These are phyloP conservation scores for Erythrocebus patas DNA, from an alignment of 2,113 vertebrate species.

Conservation along the genomic window DNA sequence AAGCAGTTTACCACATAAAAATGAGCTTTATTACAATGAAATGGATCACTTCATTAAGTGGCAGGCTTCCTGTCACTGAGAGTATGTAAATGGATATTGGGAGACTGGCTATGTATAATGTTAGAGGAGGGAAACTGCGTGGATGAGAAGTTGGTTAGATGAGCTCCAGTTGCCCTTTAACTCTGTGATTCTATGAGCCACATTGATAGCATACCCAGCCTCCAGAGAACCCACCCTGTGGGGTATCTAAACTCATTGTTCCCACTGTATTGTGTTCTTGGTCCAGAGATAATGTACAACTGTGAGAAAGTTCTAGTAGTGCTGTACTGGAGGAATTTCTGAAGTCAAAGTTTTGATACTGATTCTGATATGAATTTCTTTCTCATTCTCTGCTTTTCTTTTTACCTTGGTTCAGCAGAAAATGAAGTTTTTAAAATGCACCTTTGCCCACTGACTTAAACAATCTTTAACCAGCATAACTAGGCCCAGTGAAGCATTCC, in stretches of 20 bases:
- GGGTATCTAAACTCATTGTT: not conserved
- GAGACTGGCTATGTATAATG: not conserved
- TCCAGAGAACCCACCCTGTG: not conserved
- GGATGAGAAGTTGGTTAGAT: not conserved
- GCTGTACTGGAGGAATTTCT: not conserved
- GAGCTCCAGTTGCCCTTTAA: not conserved
- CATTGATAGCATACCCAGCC: not conserved
- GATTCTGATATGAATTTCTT: not conserved
- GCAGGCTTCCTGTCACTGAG: not conserved
- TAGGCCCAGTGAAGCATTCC: constrained; percentile 5
- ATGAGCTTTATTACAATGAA: not conserved
- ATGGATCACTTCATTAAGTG: not conserved
- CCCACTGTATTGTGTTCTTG: not conserved
- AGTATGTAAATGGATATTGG: not conserved
- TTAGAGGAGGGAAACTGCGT: not conserved
- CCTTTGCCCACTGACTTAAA: constrained; percentile 34
- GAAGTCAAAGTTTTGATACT: not conserved
- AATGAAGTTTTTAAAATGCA: not conserved
- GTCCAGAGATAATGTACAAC: not conserved
- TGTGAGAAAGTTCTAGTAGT: not conserved
- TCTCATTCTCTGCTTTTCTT: not conserved
- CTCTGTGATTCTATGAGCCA: not conserved
- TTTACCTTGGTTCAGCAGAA: constrained; percentile 58
- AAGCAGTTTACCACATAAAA: not conserved
- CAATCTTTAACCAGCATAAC: constrained; percentile 43